Evolutionary conservation across 2,113 vertebrate species (phyloP), one percentile per base, ranked within the genome.

Genomic region (Callipepla californica): DNA sequence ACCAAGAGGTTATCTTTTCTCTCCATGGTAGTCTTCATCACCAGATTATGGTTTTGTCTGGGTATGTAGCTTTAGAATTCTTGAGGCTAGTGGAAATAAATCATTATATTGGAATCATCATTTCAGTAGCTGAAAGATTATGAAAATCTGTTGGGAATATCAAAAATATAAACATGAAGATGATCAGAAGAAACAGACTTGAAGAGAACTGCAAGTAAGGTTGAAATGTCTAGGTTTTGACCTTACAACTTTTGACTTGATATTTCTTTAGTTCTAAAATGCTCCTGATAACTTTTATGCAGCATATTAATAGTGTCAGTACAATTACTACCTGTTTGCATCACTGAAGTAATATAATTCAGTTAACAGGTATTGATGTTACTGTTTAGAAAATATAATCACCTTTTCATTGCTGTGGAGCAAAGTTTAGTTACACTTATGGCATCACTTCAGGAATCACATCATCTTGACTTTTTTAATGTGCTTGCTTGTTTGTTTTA

Each of bases 381-480:
- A 34, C 69, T 75, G 22, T 53, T 78, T 65, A 23, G 48, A 86
- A 93, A 87, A 72, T 68, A 10, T 58, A 53, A 51, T 92, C 77
- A 25, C 67, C 78, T 11, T 89, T 92, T 89, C 57, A 75, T 79
- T 84, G 83, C 65, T 90, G 62, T 89, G 87, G 67, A 85, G 63
- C 45, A 66, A 79, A 66, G 55, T 66, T 91, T 45, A 57, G 20
- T 73, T 89, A 48, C 28, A 17, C 73, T 78, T 2, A 0, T 30
- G n/a, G 51, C 65, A 44, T 70, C 47, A 44, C 57, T 38, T 87
- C 38, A 61, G 72, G 22, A 85, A 91, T 50, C 86, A 85, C 21
- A 34, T 80, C 91, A 42, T 28, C 11, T 74, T 74, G 36, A 55
- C 38, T 40, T 30, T 36, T 30, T 51, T 20, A 59, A 20, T 53